Evolutionary conservation across 1,140 invertebrate genomes (phyloP).

Genomic region (Saccostrea glomerata): DNA sequence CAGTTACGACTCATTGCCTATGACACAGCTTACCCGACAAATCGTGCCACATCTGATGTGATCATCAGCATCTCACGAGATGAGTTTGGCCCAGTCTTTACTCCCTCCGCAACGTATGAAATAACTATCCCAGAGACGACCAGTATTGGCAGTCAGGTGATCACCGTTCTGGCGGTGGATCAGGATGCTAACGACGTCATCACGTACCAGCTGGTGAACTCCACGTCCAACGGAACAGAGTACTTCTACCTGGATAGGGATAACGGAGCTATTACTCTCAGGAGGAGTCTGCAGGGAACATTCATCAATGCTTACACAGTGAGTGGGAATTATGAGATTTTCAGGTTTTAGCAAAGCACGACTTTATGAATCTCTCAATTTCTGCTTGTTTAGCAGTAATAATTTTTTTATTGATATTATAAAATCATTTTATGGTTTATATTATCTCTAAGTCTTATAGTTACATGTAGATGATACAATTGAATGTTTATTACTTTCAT

Average conservation of each 20-base stretch:
- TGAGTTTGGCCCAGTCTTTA: conserved; percentile 85
- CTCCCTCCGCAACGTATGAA: conserved; percentile 13
- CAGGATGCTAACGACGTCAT: conserved; percentile 57
- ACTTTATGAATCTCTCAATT: background rate
- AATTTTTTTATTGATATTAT: background rate
- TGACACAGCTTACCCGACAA: conserved; percentile 67
- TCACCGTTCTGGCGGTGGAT: conserved; percentile 69
- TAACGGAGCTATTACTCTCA: conserved; percentile 51
- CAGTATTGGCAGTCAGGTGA: conserved; percentile 58
- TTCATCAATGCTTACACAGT: conserved; percentile 56
- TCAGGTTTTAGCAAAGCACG: background rate
- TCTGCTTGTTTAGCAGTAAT: background rate
- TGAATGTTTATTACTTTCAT: too few species aligned
- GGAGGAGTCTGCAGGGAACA: conserved; percentile 45
- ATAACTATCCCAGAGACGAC: conserved; percentile 59
- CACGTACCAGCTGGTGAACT: conserved; percentile 38
- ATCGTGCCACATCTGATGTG: conserved; percentile 62
- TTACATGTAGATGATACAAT: background rate
- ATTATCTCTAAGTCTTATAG: background rate
- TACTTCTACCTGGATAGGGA: conserved; percentile 59
- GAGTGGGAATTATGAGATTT: conserved; percentile 7
- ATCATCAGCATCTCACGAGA: conserved; percentile 73
- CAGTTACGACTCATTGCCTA: conserved; percentile 54
- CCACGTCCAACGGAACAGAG: conserved; percentile 32
- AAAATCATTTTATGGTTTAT: background rate